Conservation (phyloP, 2,888 invertebrate genomes). For the Nephrotoma flavescens region DNA sequence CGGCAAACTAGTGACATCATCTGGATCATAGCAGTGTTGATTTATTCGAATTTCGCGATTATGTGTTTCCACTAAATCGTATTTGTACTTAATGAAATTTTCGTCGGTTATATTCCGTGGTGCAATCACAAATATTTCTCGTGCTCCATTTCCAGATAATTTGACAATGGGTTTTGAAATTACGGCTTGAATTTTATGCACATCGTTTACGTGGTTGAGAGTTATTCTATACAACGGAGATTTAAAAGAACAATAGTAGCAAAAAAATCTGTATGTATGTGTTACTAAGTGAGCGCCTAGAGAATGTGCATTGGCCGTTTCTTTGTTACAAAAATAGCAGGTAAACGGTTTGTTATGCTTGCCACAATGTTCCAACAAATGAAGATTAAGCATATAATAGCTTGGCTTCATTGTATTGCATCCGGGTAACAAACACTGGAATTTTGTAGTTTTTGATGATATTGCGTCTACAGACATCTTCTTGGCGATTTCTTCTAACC, state of each 20-base stretch:
- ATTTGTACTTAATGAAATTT: not conserved
- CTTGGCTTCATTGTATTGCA: not conserved
- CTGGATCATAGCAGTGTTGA: conserved; percentile 35
- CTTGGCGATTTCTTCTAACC: not conserved
- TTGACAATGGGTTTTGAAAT: not conserved
- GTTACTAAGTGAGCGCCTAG: not conserved
- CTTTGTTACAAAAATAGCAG: conserved; percentile 1
- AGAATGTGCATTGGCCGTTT: not conserved
- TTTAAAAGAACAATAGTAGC: not conserved
- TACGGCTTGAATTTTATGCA: not conserved
- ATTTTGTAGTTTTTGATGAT: not conserved
- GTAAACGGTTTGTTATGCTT: not conserved
- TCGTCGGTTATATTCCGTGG: not conserved
- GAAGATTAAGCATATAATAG: not conserved
- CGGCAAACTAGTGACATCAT: conserved; percentile 48
- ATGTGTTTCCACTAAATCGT: not conserved
- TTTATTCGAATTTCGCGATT: conserved; percentile 7
- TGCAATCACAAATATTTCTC: not conserved
- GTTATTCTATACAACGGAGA: not conserved
- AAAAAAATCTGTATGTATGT: not conserved
- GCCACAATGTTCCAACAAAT: not conserved
- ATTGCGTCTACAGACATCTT: not conserved
- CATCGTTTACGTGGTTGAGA: not conserved
- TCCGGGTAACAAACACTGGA: not conserved
- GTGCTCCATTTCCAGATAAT: not conserved